Evolutionary conservation across 2,113 vertebrate genomes (phyloP).

Genomic region (Catharus fuscescens): DNA sequence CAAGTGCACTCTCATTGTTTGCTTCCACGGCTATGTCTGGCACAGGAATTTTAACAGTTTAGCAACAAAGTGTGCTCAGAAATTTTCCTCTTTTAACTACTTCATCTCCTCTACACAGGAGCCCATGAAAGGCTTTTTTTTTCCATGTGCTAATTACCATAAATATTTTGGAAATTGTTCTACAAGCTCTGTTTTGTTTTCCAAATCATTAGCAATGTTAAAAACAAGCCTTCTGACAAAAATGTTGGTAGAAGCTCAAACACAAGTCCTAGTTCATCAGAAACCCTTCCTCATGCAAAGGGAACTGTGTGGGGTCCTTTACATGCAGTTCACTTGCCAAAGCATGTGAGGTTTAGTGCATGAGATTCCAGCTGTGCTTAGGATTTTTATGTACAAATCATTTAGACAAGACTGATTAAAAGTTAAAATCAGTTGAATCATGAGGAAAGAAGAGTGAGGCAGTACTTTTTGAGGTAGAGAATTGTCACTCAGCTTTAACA

Average conservation of each 20-base stretch:
- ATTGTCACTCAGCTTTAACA: not conserved
- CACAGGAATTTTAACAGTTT: not conserved
- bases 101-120: not conserved
- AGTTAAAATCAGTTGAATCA: not conserved
- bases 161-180: conserved; percentile 23
- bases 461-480: not conserved
- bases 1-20: not conserved
- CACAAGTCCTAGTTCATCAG: not conserved
- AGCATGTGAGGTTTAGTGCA: not conserved
- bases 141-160: not conserved
- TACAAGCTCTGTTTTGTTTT: conserved; percentile 18
- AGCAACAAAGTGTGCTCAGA: not conserved
- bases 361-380: not conserved
- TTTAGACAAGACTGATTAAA: not conserved
- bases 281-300: not conserved
- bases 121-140: not conserved
- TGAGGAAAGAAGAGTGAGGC: not conserved
- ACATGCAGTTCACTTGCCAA: not conserved
- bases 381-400: not conserved
- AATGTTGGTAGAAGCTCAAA: conserved; percentile 40
- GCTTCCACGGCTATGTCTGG: not conserved
- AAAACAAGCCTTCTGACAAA: conserved; percentile 25
- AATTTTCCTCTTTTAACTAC: conserved; percentile 15
- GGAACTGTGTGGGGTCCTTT: not conserved
- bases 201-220: conserved; percentile 26